Base-by-base conservation (phyloP, 2,113 vertebrate genomes). In the Aspiorhynchus laticeps region DNA sequence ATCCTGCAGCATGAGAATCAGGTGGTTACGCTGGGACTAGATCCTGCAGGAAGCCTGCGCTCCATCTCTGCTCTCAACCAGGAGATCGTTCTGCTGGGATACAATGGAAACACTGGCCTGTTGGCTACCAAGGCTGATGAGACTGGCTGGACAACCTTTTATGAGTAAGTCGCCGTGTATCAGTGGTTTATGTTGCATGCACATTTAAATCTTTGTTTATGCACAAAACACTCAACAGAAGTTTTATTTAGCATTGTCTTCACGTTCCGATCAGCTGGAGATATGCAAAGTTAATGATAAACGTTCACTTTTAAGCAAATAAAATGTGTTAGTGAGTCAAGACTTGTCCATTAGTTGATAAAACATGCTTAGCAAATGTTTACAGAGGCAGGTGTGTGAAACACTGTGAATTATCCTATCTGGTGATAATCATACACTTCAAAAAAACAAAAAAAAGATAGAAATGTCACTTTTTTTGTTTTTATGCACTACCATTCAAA, bases 111-210 rank as follows among this genome's bases (percentile, higher is more conserved):
- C 93, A 98, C 95, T 3, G 98, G 98, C 61, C 96, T 99, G 80
- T 94, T 99, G 46, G 96, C 97, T 89, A 98, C 97, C 91, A 99
- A 98, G 94, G 98, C 97, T 48, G 98, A 99, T 81, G 98, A 99
- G 93, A 99, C 97, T 3, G 98, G 97, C 89, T 99, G 98, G 98
- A 99, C 98, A 51, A 99, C 96, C 9, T 99, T 99, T 95, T 99
- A 99, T 92, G 97, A 98, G 98, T 99, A 95, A 99, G 97, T 96
- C 74, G 38, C 53, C n/a, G 28, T 65, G 56, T 59, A 41, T 21
- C 21, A 33, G 48, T 43, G 65, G 51, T 80, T 46, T 86, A 24
- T 89, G 38, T 24, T 71, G 38, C 36, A 83, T 87, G 51, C 85
- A 36, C 9, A 38, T 53, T 80, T 53, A n/a, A 73, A 36, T 28